phyloP scores from a whole-genome alignment of 2,888 invertebrate genomes.

The Dryomyza anilis region DNA sequence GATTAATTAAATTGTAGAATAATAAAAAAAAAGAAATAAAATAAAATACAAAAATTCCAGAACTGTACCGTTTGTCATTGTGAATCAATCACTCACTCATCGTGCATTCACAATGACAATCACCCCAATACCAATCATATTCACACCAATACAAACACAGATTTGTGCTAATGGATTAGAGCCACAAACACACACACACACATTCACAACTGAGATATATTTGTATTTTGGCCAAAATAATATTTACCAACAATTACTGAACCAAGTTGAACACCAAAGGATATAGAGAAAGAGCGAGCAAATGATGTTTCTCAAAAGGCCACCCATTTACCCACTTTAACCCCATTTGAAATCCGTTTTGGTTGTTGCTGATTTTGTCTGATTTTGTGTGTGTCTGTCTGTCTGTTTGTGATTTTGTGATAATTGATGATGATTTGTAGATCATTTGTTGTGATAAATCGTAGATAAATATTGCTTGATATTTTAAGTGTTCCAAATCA shows the following conservation, averaged over 20 bases:
- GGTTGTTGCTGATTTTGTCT: conserved; percentile 24
- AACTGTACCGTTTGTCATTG: conserved; percentile 33
- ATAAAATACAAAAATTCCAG: background rate
- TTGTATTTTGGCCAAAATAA: conserved; percentile 25
- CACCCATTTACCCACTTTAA: background rate
- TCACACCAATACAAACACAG: conserved; percentile 1
- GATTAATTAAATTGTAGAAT: no score
- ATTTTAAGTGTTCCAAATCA: conserved; percentile 52
- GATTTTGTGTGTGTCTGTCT: conserved; percentile 9
- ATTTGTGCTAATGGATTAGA: conserved; percentile 19
- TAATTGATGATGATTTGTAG: conserved; percentile 48
- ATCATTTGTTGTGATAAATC: conserved; percentile 55
- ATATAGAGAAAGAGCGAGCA: no score
- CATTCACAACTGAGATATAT: background rate
- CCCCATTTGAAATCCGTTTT: conserved; percentile 24
- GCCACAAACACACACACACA: background rate
- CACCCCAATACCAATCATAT: background rate
- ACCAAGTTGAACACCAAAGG: background rate
- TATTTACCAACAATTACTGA: conserved; percentile 27
- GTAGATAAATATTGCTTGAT: conserved; percentile 40
- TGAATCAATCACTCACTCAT: conserved; percentile 50
- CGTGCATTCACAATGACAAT: conserved; percentile 26
- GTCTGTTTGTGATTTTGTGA: conserved; percentile 23
- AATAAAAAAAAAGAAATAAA: no score
- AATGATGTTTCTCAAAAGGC: conserved; percentile 2